These are phyloP conservation scores for Chrysolophus pictus DNA, from an alignment of 2,797 vertebrate genomes.

Conservation along the genomic window DNA sequence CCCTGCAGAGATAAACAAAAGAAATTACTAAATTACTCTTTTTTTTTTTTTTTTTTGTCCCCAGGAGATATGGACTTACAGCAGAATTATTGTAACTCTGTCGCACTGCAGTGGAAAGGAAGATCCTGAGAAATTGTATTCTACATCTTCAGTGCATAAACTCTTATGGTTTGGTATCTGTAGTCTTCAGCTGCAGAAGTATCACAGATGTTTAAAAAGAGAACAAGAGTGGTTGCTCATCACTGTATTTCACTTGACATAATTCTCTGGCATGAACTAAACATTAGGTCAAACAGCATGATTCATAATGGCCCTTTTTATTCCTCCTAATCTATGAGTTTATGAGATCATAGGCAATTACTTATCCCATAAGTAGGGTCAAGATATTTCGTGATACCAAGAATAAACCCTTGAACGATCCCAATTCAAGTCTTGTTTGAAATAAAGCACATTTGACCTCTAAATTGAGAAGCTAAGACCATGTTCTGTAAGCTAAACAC, in stretches of 20 bases:
- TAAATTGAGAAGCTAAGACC: not conserved
- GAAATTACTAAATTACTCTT: not conserved
- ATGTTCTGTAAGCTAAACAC: not conserved
- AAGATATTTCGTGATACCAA: not conserved
- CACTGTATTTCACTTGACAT: not conserved
- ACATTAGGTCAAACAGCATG: not conserved
- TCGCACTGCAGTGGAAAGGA: not conserved
- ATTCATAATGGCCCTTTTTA: not conserved
- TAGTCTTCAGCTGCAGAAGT: not conserved
- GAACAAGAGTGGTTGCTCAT: not conserved
- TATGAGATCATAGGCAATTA: not conserved
- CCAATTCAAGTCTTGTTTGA: not conserved
- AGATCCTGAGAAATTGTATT: not conserved
- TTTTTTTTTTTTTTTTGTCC: constrained; percentile 29
- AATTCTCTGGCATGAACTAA: not conserved
- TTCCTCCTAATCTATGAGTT: not conserved
- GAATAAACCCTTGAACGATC: not conserved
- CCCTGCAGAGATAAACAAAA: constrained; percentile 61
- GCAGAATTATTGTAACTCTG: constrained; percentile 33
- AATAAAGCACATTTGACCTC: not conserved
- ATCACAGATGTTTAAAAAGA: not conserved
- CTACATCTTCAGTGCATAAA: not conserved
- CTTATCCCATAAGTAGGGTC: not conserved
- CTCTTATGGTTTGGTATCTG: not conserved
- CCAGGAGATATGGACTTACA: constrained; percentile 22